A percentile compares a stretch with the other conserved stretches of the same genome.
Conservation (phyloP, 2,113 vertebrate genomes). For the Brachyhypopomus gauderio region DNA sequence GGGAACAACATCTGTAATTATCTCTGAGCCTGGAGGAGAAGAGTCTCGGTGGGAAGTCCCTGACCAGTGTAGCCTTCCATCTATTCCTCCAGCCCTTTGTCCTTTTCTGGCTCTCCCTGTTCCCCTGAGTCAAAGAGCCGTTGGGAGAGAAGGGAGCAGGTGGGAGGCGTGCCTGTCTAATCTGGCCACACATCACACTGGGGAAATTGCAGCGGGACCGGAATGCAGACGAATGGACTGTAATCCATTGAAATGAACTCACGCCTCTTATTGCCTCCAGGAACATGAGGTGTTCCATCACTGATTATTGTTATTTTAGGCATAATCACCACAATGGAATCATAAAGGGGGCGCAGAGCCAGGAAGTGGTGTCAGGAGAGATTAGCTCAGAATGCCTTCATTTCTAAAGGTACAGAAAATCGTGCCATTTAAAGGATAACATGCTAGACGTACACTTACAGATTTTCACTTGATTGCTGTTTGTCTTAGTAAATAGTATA, state of each 20-base stretch:
- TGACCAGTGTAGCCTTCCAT: neutral
- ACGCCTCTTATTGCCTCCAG: slow-evolving; percentile 25
- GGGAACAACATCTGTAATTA: neutral
- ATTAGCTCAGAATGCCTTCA: neutral
- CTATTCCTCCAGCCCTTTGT: neutral
- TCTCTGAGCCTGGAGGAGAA: neutral
- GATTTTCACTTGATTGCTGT: neutral
- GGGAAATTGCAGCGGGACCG: slow-evolving; percentile 38
- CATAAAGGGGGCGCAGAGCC: neutral
- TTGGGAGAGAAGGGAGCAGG: slow-evolving; percentile 26
- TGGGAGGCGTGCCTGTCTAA: slow-evolving; percentile 27
- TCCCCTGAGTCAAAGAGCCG: neutral
- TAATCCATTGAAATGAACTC: slow-evolving; percentile 50
- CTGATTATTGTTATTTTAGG: slow-evolving; percentile 46
- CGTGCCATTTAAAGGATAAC: neutral
- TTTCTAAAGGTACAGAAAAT: slow-evolving; percentile 4
- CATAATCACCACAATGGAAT: slow-evolving; percentile 9
- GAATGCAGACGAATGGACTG: slow-evolving; percentile 28
- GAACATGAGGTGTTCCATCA: slow-evolving; percentile 24
- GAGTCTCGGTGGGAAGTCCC: neutral
- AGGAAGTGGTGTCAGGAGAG: neutral
- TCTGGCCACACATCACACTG: slow-evolving; percentile 36
- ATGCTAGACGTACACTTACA: neutral
- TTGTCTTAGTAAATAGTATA: neutral
- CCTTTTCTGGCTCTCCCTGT: neutral